Evolutionary conservation across 2,888 invertebrate species (phyloP), one percentile per base, ranked within the genome.

Genomic region (Heliconius ethilla): DNA sequence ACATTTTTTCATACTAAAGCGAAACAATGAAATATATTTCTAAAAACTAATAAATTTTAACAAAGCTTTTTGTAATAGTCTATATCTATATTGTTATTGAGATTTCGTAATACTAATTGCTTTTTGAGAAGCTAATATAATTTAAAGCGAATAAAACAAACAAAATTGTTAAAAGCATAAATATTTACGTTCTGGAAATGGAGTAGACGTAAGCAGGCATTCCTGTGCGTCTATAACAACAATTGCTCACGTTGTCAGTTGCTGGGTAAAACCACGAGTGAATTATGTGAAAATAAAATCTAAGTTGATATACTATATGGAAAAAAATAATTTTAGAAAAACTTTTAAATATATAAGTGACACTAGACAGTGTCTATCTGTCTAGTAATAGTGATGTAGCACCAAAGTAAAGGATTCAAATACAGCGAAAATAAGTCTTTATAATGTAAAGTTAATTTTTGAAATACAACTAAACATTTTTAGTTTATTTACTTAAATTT

Each of bases 131-230:
- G 75, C 65, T 77, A 40, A 72, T 77, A 70, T 65, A 79, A 75
- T 79, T 76, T 78, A 70, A 66, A 78, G 15, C n/a, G 59, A 76
- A 65, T 74, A 81, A 81, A 79, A 78, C 75, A 76, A 70, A 76
- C 80, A 73, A 77, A 77, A 74, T 55, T 40, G 75, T 78, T 80
- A 75, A 75, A 77, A 77, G 77, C 74, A 33, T 77, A 76, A 80
- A 77, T 79, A 76, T 81, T 81, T 81, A 80, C 73, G 79, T 78
- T 79, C 76, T 76, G 75, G 70, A 80, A 81, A 81, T 76, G 80
- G 78, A 78, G 70, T 78, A 70, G 73, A 80, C 79, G 80, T 81
- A 79, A 78, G 79, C 74, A 74, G 72, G 75, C 80, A 81, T 81
- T 81, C 80, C 79, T 76, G 27, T 45, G 76, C 74, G 76, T 80